Base-by-base conservation (phyloP, 2,888 invertebrate genomes). In the Halocaridina rubra region DNA sequence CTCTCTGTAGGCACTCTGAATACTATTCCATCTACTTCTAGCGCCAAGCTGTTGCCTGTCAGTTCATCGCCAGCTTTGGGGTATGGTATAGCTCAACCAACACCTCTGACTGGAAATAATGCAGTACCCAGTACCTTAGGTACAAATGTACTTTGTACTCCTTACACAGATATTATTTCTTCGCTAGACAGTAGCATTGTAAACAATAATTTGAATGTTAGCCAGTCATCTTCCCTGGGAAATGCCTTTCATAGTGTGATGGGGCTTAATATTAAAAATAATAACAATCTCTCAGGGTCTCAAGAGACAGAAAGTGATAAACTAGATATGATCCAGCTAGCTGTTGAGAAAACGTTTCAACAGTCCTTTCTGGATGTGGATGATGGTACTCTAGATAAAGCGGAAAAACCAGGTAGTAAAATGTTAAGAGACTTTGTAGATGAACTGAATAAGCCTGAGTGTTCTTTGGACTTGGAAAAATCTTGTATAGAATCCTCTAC, bases 401-500 rank as follows among this genome's bases (percentile, higher is more conserved):
- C 53, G n/a, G 76, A 76, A 13, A 84, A 61, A 24, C 78, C 78
- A 10, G 30, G 69, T 8, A 75, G 67, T 32, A 61, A 71, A 5
- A 84, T 46, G 19, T 13, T 71, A 10, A 29, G 24, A 7, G 71
- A 71, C 13, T 61, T 72, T 16, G 39, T 39, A 19, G 69, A 76
- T 8, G 71, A 82, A 22, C 29, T 82, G 10, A 71, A 61, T 19
- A 77, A 82, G 32, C 77, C 53, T n/a, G 78, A 72, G 61, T 57
- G 46, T 27, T 39, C 71, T 22, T 7, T 64, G 8, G 46, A 71
- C 27, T 2, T 71, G 10, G 74, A 53, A 1, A 53, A 10, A 53
- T n/a, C n/a, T n/a, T n/a, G n/a, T n/a, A n/a, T n/a, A n/a, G 53
- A 53, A 19, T 53, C 53, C 0, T 53, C n/a, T 13, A 53, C 19